phyloP scores from a whole-genome alignment of 2,797 vertebrate genomes.

The Neosilurus mollespiculum region DNA sequence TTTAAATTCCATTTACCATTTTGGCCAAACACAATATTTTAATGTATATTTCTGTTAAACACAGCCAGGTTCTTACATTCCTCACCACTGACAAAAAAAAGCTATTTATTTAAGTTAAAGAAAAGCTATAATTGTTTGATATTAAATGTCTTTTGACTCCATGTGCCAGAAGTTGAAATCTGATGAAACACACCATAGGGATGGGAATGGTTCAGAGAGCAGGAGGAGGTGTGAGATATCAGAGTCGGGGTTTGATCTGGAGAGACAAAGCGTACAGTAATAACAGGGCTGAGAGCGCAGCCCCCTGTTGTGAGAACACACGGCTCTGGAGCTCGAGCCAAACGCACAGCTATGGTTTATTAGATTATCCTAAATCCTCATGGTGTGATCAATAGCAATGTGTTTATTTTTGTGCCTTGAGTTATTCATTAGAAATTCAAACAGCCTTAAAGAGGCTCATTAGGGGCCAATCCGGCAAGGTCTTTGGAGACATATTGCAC shows the following conservation, averaged over 20 bases:
- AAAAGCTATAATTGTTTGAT: slow-evolving; percentile 35
- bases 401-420: slow-evolving; percentile 74
- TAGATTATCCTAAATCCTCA: slow-evolving; percentile 74
- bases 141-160: slow-evolving; percentile 21
- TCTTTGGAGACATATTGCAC: slow-evolving; percentile 62
- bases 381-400: slow-evolving; percentile 76
- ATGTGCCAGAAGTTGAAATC: slow-evolving; percentile 34
- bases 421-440: slow-evolving; percentile 78
- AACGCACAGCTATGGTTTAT: slow-evolving; percentile 61
- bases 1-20: slow-evolving; percentile 13
- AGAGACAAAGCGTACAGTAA: slow-evolving; percentile 51
- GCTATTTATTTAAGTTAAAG: slow-evolving; percentile 43
- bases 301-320: slow-evolving; percentile 61
- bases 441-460: slow-evolving; percentile 70
- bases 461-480: slow-evolving; percentile 68
- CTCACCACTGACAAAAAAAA: slow-evolving; percentile 11
- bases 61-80: slow-evolving; percentile 32
- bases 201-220: slow-evolving; percentile 44
- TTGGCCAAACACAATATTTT: slow-evolving; percentile 36
- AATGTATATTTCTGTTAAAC: slow-evolving; percentile 48
- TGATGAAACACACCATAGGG: slow-evolving; percentile 40
- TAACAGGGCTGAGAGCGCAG: slow-evolving; percentile 52
- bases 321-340: slow-evolving; percentile 48
- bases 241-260: slow-evolving; percentile 50
- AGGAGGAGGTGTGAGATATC: slow-evolving; percentile 52